Evolutionary conservation across 2,797 vertebrate species (phyloP).

Genomic region (Leuciscus waleckii): DNA sequence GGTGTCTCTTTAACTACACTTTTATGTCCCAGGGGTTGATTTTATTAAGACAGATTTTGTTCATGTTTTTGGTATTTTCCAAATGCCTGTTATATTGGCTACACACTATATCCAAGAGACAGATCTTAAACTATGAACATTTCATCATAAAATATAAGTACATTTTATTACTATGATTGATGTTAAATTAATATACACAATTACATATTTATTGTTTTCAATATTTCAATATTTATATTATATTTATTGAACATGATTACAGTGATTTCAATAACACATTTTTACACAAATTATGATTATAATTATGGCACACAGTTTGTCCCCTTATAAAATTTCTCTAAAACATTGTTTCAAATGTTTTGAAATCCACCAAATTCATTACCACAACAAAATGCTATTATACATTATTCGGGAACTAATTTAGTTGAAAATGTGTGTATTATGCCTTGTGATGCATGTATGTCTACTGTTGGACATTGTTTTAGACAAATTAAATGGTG

Average conservation of each 20-base stretch:
- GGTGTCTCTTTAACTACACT: conserved; percentile 3
- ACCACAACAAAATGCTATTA: no score
- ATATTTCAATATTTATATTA: not conserved
- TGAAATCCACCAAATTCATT: no score
- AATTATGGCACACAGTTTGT: not conserved
- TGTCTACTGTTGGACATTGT: no score
- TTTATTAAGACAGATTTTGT: conserved; percentile 17
- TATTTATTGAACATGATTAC: no score
- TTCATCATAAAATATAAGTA: not conserved
- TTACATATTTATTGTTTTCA: not conserved
- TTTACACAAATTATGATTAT: not conserved
- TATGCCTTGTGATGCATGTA: no score
- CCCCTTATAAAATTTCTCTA: no score
- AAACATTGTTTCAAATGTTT: no score
- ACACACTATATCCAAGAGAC: not conserved
- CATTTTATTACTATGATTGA: not conserved
- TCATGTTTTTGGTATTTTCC: not conserved
- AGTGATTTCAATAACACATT: not conserved
- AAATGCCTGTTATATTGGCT: not conserved
- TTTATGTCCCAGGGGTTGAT: not conserved
- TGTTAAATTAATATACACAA: no score
- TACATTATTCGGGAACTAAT: no score
- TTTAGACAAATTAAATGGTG: no score
- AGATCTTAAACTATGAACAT: not conserved
- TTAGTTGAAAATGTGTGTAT: no score